Conservation (phyloP, 2,797 vertebrate genomes). For the Balearica regulorum region DNA sequence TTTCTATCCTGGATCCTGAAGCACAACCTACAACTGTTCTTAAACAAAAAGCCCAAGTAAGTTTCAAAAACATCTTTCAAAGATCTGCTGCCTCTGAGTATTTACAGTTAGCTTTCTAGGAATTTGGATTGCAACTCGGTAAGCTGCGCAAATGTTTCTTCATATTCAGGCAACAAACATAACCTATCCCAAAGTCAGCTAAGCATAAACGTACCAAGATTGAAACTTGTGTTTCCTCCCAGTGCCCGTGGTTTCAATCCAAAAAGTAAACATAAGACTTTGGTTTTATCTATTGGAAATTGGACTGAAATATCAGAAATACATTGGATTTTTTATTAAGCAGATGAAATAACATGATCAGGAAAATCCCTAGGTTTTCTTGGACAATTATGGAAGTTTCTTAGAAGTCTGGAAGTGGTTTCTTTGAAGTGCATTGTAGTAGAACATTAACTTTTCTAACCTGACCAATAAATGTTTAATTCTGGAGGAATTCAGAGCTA, state of each 20-base stretch:
- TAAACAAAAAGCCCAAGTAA: slow-evolving; percentile 94
- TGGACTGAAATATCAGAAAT: background rate
- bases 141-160: background rate
- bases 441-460: background rate
- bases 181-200: background rate
- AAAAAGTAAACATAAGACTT: background rate
- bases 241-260: background rate
- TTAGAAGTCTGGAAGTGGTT: background rate
- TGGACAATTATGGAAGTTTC: background rate
- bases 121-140: background rate
- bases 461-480: background rate
- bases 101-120: background rate
- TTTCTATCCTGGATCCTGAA: slow-evolving; percentile 82
- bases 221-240: background rate
- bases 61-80: background rate
- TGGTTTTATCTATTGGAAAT: background rate
- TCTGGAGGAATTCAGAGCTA: background rate
- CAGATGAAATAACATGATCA: background rate
- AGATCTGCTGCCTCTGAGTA: background rate
- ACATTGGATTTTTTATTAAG: background rate
- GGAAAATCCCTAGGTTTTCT: background rate
- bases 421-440: background rate
- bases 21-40: slow-evolving; percentile 82
- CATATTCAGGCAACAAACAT: background rate
- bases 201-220: background rate